phyloP scores from a whole-genome alignment of 2,888 invertebrate genomes.

The Rutpela maculata region DNA sequence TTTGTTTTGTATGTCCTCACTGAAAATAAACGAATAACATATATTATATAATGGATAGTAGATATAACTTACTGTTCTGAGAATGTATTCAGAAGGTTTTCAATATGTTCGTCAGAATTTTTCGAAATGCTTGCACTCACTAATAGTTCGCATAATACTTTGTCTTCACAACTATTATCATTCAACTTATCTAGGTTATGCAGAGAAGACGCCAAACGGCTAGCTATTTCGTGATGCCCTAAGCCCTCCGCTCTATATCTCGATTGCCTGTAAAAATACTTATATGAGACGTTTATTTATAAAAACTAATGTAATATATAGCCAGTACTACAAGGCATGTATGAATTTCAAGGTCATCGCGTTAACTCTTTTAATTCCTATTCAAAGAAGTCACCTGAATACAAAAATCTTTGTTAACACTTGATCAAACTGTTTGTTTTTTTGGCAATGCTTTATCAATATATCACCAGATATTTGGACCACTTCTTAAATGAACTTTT shows the following conservation, averaged over 20 bases:
- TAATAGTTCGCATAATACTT: slow-evolving; percentile 68
- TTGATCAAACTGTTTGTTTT: too few relatives aligned
- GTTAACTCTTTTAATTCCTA: too few relatives aligned
- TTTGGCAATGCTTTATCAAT: too few relatives aligned
- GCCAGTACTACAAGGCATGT: too few relatives aligned
- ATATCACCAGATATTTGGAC: too few relatives aligned
- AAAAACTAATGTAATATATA: too few relatives aligned
- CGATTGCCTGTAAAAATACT: slow-evolving; percentile 54
- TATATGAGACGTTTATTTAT: too few relatives aligned
- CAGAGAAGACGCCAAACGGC: slow-evolving; percentile 58
- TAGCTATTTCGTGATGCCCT: slow-evolving; percentile 49
- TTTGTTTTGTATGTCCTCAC: slow-evolving; percentile 66
- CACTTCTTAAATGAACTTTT: too few relatives aligned
- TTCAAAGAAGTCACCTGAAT: too few relatives aligned
- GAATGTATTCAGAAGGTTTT: slow-evolving; percentile 68
- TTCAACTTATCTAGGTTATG: slow-evolving; percentile 61
- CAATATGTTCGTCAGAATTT: slow-evolving; percentile 66
- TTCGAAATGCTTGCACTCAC: slow-evolving; percentile 65
- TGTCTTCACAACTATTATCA: slow-evolving; percentile 66
- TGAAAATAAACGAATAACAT: slow-evolving; percentile 59
- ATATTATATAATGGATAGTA: slow-evolving; percentile 7
- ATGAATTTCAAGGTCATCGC: too few relatives aligned
- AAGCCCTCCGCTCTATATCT: slow-evolving; percentile 59
- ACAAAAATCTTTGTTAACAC: too few relatives aligned
- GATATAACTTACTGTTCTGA: slow-evolving; percentile 64